Evolutionary conservation across 2,113 vertebrate genomes (phyloP).

Genomic region (Brienomyrus longianalis): DNA sequence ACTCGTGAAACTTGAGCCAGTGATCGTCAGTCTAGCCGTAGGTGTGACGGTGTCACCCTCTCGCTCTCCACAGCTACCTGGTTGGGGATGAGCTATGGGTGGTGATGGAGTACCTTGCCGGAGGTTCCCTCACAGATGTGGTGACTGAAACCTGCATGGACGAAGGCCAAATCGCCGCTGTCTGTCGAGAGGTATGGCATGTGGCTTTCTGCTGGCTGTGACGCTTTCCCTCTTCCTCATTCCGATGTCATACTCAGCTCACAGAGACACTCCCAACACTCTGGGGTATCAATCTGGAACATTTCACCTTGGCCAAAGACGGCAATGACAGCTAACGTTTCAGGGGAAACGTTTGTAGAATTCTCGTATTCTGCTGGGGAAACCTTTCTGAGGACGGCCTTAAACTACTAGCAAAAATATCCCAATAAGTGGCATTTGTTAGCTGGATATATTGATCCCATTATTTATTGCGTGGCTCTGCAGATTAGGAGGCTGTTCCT

Average conservation of each 20-base stretch:
- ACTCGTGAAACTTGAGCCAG: not conserved
- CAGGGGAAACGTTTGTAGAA: not conserved
- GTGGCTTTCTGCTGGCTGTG: not conserved
- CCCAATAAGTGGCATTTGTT: not conserved
- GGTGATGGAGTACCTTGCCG: conserved; percentile 97
- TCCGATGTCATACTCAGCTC: not conserved
- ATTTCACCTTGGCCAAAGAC: not conserved
- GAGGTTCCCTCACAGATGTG: conserved; percentile 92
- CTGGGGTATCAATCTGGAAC: not conserved
- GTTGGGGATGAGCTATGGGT: conserved; percentile 98
- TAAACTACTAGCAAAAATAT: not conserved
- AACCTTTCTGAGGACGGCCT: not conserved
- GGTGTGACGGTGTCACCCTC: not conserved
- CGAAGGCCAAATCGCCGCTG: conserved; percentile 96
- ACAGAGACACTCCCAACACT: not conserved
- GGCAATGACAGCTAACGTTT: not conserved
- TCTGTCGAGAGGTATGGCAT: conserved; percentile 91
- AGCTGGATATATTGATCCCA: not conserved
- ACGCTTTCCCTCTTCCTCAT: not conserved
- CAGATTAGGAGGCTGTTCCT: not conserved
- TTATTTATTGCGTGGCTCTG: not conserved
- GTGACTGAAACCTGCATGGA: conserved; percentile 99
- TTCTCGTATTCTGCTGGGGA: not conserved
- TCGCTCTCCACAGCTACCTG: conserved; percentile 69
- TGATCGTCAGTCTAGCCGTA: not conserved